These are phyloP conservation scores for Serripes groenlandicus DNA, from an alignment of 2,888 invertebrate genomes.

Conservation along the genomic window DNA sequence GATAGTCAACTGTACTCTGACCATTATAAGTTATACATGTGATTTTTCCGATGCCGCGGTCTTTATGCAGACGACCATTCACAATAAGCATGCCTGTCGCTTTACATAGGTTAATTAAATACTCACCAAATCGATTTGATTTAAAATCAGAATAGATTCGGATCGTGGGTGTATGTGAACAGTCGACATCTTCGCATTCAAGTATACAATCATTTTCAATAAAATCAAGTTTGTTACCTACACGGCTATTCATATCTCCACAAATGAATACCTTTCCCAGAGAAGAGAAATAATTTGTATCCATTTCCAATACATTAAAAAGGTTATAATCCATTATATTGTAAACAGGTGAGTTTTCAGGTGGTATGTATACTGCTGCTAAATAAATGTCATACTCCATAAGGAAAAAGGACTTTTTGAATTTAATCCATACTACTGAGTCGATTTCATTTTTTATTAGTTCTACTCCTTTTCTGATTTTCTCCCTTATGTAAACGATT, in stretches of 20 bases:
- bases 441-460: constrained; percentile 4
- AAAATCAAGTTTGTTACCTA: constrained; percentile 22
- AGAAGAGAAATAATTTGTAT: constrained; percentile 15
- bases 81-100: background rate
- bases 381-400: background rate
- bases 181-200: background rate
- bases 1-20: constrained; percentile 18
- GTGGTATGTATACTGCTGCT: constrained; percentile 14
- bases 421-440: constrained; percentile 12
- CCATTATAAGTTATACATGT: constrained; percentile 33
- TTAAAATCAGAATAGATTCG: constrained; percentile 1
- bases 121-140: constrained; percentile 27
- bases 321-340: constrained; percentile 30
- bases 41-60: background rate
- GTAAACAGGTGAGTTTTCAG: constrained; percentile 32
- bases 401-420: background rate
- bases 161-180: background rate
- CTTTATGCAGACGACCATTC: background rate
- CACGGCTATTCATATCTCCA: constrained; percentile 41
- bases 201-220: background rate
- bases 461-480: background rate
- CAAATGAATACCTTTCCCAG: constrained; percentile 30
- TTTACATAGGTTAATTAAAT: constrained; percentile 35
- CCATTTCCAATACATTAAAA: constrained; percentile 33
- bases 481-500: constrained; percentile 1